Evolutionary conservation across 2,888 invertebrate genomes (phyloP), one percentile per base, ranked within the genome.

Genomic region (Meteorus cinctellus): DNA sequence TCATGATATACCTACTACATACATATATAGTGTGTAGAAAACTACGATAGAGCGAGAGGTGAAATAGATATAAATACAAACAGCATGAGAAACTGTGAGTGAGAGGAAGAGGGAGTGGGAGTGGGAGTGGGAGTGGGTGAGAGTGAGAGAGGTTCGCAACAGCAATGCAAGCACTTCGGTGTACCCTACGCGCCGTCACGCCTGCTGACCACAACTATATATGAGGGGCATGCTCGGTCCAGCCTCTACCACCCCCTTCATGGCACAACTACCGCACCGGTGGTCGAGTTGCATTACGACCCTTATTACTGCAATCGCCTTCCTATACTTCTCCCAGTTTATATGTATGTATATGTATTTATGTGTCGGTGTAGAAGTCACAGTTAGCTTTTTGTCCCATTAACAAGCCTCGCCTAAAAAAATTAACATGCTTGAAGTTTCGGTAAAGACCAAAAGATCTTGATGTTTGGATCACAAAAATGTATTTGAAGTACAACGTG

Each of bases 161-260:
- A 78, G 76, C 70, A 81, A 62, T 76, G 76, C 78, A 78, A 79
- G 76, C 80, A 78, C 76, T 80, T 78, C 77, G 76, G 72, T 76
- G 68, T 82, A 82, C 84, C 84, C 84, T 84, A 83, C 83, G 78
- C 80, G 81, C 84, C 88, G 87, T 88, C 87, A 88, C 88, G 87
- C 85, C 86, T 85, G 87, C 88, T 86, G 87, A 87, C 88, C 88
- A 84, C 88, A 87, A 85, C 87, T 88, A 86, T 87, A 86, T 86
- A 87, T 85, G 86, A 87, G 86, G 83, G 81, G 83, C 79, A 79
- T 81, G 80, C 80, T 80, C 80, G 80, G 78, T 79, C 79, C 71
- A 79, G 77, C 77, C 77, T 79, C 78, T 77, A 69, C 75, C 71
- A 77, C 75, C 75, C 63, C 60, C 72, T 66, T 67, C 77, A 51